A percentile compares a stretch with the other conserved stretches of the same genome.
Evolutionary conservation across 2,113 vertebrate genomes (phyloP).

Genomic region (Rhea americana): DNA sequence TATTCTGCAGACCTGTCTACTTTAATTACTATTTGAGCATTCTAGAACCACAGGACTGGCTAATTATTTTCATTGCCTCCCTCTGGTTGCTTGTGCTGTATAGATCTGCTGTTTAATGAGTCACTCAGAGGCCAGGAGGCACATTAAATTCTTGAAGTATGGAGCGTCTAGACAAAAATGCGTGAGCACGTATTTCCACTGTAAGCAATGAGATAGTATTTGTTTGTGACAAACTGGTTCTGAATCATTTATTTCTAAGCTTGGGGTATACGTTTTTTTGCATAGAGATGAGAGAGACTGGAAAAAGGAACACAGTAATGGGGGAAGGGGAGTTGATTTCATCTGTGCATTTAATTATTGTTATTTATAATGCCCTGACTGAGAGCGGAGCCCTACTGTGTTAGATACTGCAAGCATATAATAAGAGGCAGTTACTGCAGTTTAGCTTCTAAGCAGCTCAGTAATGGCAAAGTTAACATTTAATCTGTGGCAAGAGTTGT

Average conservation of each 20-base stretch:
- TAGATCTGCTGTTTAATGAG: slow-evolving; percentile 74
- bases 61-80: slow-evolving; percentile 72
- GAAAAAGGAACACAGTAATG: not conserved
- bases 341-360: slow-evolving; percentile 44
- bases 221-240: slow-evolving; percentile 69
- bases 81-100: slow-evolving; percentile 61
- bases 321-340: not conserved
- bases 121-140: slow-evolving; percentile 65
- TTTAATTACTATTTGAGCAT: slow-evolving; percentile 75
- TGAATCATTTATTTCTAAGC: slow-evolving; percentile 70
- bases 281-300: not conserved
- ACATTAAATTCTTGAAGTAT: slow-evolving; percentile 60
- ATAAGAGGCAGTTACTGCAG: not conserved
- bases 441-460: not conserved
- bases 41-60: slow-evolving; percentile 66
- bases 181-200: slow-evolving; percentile 67
- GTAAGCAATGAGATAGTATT: slow-evolving; percentile 58
- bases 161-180: slow-evolving; percentile 66
- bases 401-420: not conserved
- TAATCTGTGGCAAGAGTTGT: not conserved
- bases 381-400: not conserved
- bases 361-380: not conserved
- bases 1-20: slow-evolving; percentile 52
- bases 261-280: slow-evolving; percentile 33
- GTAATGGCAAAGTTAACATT: not conserved